Conservation (phyloP, 2,888 invertebrate genomes). For the Mycalesis mineus region DNA sequence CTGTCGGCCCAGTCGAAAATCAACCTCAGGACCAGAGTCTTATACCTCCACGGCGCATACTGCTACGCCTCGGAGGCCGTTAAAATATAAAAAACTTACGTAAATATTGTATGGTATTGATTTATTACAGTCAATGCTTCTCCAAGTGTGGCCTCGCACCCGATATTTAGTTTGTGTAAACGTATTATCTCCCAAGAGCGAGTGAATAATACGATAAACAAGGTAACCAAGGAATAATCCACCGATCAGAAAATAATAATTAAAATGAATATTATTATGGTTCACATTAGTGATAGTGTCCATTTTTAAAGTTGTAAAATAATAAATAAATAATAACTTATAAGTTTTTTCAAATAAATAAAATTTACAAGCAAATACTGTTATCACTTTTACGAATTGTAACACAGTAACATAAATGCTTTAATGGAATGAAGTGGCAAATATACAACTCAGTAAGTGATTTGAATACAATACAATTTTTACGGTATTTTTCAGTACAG, state of each 20-base stretch:
- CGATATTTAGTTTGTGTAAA: constrained; percentile 60
- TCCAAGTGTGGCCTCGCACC: constrained; percentile 65
- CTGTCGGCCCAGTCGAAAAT: no score
- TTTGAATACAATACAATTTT: background rate
- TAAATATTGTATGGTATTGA: constrained; percentile 69
- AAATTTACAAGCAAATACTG: no score
- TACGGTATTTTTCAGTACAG: no score
- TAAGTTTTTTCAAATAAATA: no score
- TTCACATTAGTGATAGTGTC: constrained; percentile 45
- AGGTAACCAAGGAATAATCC: constrained; percentile 63
- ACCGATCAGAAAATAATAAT: constrained; percentile 64
- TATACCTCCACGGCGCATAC: no score
- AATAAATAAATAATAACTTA: no score
- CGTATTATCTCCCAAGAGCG: constrained; percentile 54
- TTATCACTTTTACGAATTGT: background rate
- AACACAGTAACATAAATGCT: background rate
- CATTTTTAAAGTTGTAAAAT: constrained; percentile 33
- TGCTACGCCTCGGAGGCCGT: no score
- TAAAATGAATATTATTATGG: constrained; percentile 48
- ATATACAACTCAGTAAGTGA: background rate
- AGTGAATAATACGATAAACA: constrained; percentile 58
- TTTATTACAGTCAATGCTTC: constrained; percentile 73
- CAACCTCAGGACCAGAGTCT: no score
- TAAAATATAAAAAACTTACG: constrained; percentile 63
- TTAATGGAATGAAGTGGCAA: background rate